These are phyloP conservation scores for Caenorhabditis sp. DNA, from an alignment of 2,888 invertebrate species.

Conservation along the genomic window DNA sequence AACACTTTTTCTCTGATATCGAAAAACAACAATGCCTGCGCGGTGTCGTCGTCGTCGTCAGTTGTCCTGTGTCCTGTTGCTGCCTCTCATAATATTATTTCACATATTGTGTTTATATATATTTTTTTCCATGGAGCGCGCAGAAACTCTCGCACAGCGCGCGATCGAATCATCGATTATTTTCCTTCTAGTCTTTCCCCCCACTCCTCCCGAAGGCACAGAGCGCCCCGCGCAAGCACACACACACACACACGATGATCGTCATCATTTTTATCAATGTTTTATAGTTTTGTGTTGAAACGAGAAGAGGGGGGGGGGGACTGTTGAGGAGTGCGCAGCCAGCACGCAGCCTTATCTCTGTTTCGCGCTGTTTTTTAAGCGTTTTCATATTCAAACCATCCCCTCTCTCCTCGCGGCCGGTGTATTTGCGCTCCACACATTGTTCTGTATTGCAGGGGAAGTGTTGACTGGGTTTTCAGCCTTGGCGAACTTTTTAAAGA, in stretches of 20 bases:
- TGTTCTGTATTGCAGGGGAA: too few species aligned
- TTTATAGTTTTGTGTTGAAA: slow-evolving; percentile 49
- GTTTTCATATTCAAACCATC: slow-evolving; percentile 27
- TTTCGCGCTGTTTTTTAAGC: slow-evolving; percentile 8
- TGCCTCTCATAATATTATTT: neutral
- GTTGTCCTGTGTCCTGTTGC: too few species aligned
- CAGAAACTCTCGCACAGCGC: neutral
- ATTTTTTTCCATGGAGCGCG: neutral
- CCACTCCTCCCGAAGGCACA: neutral
- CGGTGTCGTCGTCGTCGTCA: neutral
- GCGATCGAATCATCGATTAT: slow-evolving; percentile 4
- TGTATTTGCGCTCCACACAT: slow-evolving; percentile 21
- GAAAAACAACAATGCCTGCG: neutral
- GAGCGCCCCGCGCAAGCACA: neutral
- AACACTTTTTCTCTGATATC: too few species aligned
- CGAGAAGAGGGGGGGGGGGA: slow-evolving; percentile 10
- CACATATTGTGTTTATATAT: neutral
- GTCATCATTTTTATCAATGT: slow-evolving; percentile 63
- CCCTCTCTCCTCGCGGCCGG: too few species aligned
- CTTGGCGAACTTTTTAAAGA: too few species aligned
- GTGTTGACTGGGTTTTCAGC: neutral
- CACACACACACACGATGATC: slow-evolving; percentile 33
- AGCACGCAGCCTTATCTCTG: slow-evolving; percentile 16
- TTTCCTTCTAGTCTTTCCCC: neutral
- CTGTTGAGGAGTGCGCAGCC: slow-evolving; percentile 31